These are phyloP conservation scores for Petrosia ficiformis DNA, from an alignment of 37 sponge, comb jelly and placozoan species.

Conservation along the genomic window DNA sequence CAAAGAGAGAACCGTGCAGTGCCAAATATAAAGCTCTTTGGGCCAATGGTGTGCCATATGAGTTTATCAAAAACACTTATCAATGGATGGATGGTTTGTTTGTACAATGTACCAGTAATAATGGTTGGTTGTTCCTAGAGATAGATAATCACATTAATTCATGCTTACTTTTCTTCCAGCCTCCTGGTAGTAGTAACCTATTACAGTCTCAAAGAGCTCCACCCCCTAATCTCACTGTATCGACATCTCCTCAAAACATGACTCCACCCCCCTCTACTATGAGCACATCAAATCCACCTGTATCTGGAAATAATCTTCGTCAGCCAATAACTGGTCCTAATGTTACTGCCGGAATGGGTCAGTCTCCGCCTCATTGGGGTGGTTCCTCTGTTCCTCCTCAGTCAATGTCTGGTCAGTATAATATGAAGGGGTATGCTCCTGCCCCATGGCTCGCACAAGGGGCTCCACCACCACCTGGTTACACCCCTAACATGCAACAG, in stretches of 20 bases:
- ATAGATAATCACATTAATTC: too few relatives aligned
- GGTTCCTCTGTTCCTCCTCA: not conserved
- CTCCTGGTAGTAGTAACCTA: slow-evolving; percentile 29
- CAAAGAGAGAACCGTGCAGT: too few relatives aligned
- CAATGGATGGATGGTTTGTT: not conserved
- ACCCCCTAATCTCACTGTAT: not conserved
- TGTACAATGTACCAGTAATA: not conserved
- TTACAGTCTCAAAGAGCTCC: slow-evolving; percentile 29
- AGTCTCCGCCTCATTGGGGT: not conserved
- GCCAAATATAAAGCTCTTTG: too few relatives aligned
- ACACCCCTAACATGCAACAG: too few relatives aligned
- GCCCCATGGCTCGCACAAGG: slow-evolving; percentile 17
- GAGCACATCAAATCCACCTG: not conserved
- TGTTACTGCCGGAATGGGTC: not conserved
- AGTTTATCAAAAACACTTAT: too few relatives aligned
- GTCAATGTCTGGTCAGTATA: not conserved
- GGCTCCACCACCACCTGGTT: not conserved
- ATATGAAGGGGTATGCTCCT: slow-evolving; percentile 9
- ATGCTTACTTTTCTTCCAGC: too few relatives aligned
- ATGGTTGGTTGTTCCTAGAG: too few relatives aligned
- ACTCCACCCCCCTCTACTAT: not conserved
- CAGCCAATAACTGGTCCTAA: not conserved
- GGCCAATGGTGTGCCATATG: too few relatives aligned
- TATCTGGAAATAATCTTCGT: not conserved
- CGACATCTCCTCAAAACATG: slow-evolving; percentile 6